A percentile compares a stretch with the other conserved stretches of the same genome.
Evolutionary conservation across 2,113 vertebrate genomes (phyloP).

Genomic region (Mastomys coucha): DNA sequence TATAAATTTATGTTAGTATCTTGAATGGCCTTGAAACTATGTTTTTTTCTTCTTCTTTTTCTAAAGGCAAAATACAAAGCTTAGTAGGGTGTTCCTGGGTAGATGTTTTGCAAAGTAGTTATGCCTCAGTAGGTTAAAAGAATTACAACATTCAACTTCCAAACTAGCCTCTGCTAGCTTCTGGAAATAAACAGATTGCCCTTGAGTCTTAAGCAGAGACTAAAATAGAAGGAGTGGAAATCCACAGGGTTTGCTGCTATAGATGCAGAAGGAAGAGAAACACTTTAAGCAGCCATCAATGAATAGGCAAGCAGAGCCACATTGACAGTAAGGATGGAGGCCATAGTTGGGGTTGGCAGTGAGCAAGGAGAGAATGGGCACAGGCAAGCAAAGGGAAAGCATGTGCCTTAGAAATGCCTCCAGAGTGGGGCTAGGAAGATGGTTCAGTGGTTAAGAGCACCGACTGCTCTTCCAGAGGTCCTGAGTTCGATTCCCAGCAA

Average conservation of each 20-base stretch:
- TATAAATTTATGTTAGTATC: background rate
- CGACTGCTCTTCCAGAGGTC: too few species aligned
- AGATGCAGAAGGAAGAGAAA: background rate
- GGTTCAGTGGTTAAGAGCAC: too few species aligned
- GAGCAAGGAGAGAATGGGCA: background rate
- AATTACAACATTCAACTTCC: background rate
- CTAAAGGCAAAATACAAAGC: background rate
- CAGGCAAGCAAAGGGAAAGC: background rate
- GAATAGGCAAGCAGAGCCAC: background rate
- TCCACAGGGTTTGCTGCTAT: background rate
- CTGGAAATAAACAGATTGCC: background rate
- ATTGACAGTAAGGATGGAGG: background rate
- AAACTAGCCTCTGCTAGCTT: background rate
- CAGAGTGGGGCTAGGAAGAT: too few species aligned
- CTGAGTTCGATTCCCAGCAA: too few species aligned
- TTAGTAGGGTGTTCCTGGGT: background rate
- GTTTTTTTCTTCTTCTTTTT: background rate
- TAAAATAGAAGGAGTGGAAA: background rate
- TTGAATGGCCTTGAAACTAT: background rate
- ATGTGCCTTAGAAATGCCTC: too few species aligned
- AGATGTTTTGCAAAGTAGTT: background rate
- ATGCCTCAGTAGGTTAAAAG: background rate
- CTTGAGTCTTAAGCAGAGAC: background rate
- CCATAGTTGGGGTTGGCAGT: background rate
- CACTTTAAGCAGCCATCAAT: background rate